Base-by-base conservation (phyloP, 2,888 invertebrate genomes). In the Mystacides longicornis region DNA sequence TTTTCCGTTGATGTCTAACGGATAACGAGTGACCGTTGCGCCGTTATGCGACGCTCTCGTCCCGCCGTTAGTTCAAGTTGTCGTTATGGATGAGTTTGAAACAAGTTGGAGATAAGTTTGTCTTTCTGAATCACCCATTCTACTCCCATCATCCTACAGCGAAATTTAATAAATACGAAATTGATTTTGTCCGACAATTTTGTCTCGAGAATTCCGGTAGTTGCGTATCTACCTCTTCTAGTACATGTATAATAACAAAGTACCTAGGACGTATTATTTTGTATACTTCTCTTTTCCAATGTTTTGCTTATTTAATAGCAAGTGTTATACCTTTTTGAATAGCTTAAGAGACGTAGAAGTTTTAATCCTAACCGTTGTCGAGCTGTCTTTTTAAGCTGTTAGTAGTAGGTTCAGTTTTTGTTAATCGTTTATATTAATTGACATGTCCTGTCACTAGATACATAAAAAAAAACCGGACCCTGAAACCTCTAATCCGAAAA, bases 1-100 rank as follows among this genome's bases (percentile, higher is more conserved):
- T 42, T 43, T 23, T 19, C 37, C 23, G 14, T 37, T 7, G 37
- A 37, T 37, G 37, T 37, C 37, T 56, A 55, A 52, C 56, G 56
- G 52, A 33, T 57, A 56, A 57, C 56, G 54, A 52, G 51, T 51
- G 52, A 45, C 56, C 51, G 52, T 48, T 58, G 21, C 43, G 45
- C 16, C 45, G 45, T 33, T 49, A 48, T 22, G 49, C 52, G 52
- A 52, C 51, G 51, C 58, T 37, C 54, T 54, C 58, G 48, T 52
- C 52, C 48, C 42, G 54, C 49, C 50, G 47, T 54, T 54, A 49
- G 23, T 52, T 51, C 51, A 42, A 54, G 49, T 54, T 49, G 49
- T 48, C 49, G 42, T 54, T 54, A 54, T 49, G 49, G 37, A 49
- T 48, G 49, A 54, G 46, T 49, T 48, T 54, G 42, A 45, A 21